Evolutionary conservation across 2,113 vertebrate species (phyloP).

Genomic region (Psammodynastes pulverulentus): DNA sequence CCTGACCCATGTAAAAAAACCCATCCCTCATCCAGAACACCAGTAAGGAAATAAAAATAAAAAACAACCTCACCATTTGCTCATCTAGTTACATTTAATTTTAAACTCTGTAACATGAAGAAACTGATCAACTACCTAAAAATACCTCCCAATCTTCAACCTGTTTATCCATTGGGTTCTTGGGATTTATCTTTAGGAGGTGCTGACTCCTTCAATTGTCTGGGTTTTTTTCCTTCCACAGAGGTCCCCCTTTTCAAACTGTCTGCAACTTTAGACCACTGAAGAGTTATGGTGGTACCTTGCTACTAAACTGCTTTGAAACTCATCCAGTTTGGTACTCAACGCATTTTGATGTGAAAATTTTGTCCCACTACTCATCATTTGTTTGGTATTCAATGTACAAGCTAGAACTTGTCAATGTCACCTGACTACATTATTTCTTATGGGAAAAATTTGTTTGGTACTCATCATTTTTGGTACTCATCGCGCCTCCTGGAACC

Average conservation of each 20-base stretch:
- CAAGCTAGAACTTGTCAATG: not conserved
- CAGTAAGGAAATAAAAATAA: not conserved
- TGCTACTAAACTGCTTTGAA: not conserved
- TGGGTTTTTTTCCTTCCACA: not conserved
- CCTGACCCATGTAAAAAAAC: not conserved
- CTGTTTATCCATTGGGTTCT: not conserved
- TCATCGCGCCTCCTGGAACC: not conserved
- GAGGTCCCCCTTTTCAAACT: not conserved
- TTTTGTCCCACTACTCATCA: not conserved
- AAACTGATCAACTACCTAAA: not conserved
- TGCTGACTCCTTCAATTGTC: not conserved
- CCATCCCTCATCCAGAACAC: no score
- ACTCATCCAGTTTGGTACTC: not conserved
- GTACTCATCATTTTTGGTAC: not conserved
- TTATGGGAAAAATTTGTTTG: not conserved
- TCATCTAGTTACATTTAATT: not conserved
- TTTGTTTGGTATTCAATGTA: not conserved
- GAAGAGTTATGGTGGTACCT: not conserved
- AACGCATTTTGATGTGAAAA: not conserved
- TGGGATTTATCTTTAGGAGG: not conserved
- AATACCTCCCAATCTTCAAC: not conserved
- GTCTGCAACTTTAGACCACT: not conserved
- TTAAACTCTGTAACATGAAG: not conserved
- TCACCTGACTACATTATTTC: not conserved
- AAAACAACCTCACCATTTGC: not conserved